Conservation (phyloP, 1,140 invertebrate genomes). For the Leptinotarsa texana region DNA sequence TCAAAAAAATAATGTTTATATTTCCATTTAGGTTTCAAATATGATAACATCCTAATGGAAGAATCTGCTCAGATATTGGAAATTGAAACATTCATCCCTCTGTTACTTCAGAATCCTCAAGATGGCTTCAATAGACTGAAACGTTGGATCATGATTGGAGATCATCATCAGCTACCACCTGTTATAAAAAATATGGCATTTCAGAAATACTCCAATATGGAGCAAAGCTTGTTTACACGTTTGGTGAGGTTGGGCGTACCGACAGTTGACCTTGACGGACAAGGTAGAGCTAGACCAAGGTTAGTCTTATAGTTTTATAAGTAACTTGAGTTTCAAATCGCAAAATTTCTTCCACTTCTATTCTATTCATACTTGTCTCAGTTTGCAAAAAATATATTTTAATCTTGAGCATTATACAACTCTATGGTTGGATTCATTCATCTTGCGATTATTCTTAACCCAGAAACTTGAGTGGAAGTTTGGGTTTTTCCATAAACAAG, state of each 20-base stretch:
- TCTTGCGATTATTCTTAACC: too few species aligned
- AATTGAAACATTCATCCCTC: constrained; percentile 99
- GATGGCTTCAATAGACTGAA: constrained; percentile 95
- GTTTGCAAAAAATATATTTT: too few species aligned
- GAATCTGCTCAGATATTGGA: constrained; percentile 98
- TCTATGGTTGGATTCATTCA: too few species aligned
- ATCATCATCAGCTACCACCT: constrained; percentile 98
- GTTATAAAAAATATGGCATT: constrained; percentile 99
- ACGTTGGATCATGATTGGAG: constrained; percentile 99
- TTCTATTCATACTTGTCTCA: too few species aligned
- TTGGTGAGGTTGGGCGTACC: constrained; percentile 96
- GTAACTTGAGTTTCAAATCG: too few species aligned
- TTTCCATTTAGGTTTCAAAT: constrained; percentile 76
- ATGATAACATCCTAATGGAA: constrained; percentile 99
- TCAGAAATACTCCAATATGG: constrained; percentile 99
- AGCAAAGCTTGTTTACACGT: constrained; percentile 96
- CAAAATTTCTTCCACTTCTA: too few species aligned
- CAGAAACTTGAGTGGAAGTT: too few species aligned
- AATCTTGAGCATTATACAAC: too few species aligned
- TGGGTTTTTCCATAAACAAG: too few species aligned
- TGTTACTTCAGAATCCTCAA: constrained; percentile 95
- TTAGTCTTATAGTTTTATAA: constrained; percentile 44
- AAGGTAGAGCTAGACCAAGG: constrained; percentile 90
- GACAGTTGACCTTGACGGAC: constrained; percentile 95
- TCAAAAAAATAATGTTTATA: too few species aligned